These are phyloP conservation scores for Plebejus argus DNA, from an alignment of 2,888 invertebrate genomes.

Conservation along the genomic window DNA sequence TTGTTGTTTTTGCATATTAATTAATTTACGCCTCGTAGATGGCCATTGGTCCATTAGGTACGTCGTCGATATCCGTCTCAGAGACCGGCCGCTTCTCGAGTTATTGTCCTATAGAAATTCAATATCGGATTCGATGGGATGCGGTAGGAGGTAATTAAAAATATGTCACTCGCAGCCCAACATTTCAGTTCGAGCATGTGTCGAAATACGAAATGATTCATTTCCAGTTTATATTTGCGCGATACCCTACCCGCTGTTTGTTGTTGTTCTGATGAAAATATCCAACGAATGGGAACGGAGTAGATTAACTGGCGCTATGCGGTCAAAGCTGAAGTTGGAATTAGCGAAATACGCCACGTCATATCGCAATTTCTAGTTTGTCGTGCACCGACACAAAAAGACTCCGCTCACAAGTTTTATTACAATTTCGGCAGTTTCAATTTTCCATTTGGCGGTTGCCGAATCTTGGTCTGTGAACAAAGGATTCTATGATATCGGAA, in stretches of 20 bases:
- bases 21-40: not conserved
- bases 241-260: constrained; percentile 51
- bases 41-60: constrained; percentile 14
- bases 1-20: constrained; percentile 11
- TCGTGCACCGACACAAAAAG: constrained; percentile 11
- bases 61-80: constrained; percentile 39
- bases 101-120: constrained; percentile 74
- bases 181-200: constrained; percentile 76
- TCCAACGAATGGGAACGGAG: constrained; percentile 41
- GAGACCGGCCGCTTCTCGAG: constrained; percentile 51
- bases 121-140: constrained; percentile 63
- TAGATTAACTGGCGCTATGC: constrained; percentile 44
- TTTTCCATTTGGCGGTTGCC: not conserved
- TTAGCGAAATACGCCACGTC: constrained; percentile 26
- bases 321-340: constrained; percentile 34
- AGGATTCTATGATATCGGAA: constrained; percentile 14
- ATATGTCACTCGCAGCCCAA: constrained; percentile 78
- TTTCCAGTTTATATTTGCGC: constrained; percentile 72
- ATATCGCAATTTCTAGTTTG: constrained; percentile 30
- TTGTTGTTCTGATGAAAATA: constrained; percentile 51
- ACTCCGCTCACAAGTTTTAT: constrained; percentile 8
- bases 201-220: constrained; percentile 77
- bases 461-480: constrained; percentile 15
- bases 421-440: constrained; percentile 21
- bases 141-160: constrained; percentile 78